Conservation (phyloP, 2,888 invertebrate species). For the Nezara viridula region DNA sequence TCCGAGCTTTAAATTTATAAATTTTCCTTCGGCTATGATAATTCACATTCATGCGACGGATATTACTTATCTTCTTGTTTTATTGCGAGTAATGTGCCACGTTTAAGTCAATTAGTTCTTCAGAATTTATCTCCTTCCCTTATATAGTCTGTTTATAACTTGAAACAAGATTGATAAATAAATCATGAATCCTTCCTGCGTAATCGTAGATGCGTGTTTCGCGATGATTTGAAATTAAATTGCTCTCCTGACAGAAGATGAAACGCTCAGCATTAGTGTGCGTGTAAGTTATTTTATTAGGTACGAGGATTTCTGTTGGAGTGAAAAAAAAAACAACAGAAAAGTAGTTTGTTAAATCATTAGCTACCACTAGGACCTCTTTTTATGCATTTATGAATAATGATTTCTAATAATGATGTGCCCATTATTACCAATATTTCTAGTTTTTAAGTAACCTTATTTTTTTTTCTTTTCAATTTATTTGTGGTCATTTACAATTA, state of each 20-base stretch:
- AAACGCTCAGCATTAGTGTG: neutral
- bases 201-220: slow-evolving; percentile 9
- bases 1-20: no score
- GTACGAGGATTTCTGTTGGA: neutral
- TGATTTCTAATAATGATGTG: neutral
- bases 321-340: neutral
- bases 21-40: neutral
- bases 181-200: neutral
- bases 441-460: no score
- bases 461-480: no score
- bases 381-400: neutral
- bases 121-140: neutral
- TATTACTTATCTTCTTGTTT: neutral
- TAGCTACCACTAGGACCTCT: neutral
- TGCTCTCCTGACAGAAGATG: neutral
- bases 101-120: neutral
- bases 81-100: neutral
- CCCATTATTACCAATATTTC: neutral
- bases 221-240: slow-evolving; percentile 14
- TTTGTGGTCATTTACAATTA: no score
- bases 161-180: neutral
- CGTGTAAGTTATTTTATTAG: slow-evolving; percentile 12
- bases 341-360: neutral
- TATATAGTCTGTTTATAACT: neutral
- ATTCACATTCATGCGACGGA: neutral